A percentile compares a stretch with the other conserved stretches of the same genome.
Evolutionary conservation across 1,140 invertebrate genomes (phyloP).

Genomic region (Magallana angulata): DNA sequence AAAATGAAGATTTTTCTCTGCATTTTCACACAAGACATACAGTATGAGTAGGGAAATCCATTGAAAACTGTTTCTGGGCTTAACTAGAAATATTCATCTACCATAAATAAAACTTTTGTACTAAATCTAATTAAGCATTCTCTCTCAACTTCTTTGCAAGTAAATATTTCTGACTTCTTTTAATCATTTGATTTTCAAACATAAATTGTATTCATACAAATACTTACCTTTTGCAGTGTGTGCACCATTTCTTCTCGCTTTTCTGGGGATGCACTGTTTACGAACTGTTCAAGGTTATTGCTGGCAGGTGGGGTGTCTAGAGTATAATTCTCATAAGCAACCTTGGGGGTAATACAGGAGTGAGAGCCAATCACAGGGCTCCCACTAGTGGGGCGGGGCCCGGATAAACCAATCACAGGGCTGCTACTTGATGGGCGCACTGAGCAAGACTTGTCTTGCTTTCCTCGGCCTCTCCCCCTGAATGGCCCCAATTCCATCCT

Average conservation of each 20-base stretch:
- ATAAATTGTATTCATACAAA: background rate
- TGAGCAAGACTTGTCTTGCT: background rate
- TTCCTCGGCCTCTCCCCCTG: background rate
- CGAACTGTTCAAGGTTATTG: background rate
- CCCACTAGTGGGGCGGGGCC: background rate
- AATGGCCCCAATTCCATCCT: constrained; percentile 9
- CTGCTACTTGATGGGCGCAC: background rate
- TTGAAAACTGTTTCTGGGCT: too few species aligned
- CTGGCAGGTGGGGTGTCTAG: background rate
- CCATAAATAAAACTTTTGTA: too few species aligned
- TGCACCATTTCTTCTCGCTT: constrained; percentile 8
- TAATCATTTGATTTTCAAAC: too few species aligned
- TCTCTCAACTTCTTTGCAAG: too few species aligned
- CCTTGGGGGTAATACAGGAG: background rate
- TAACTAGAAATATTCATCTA: too few species aligned
- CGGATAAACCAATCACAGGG: constrained; percentile 2
- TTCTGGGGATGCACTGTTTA: background rate
- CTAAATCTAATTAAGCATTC: too few species aligned
- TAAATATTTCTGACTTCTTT: too few species aligned
- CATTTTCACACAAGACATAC: too few species aligned
- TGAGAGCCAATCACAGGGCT: background rate
- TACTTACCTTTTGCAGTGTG: background rate
- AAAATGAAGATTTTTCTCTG: too few species aligned
- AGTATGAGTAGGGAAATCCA: too few species aligned
- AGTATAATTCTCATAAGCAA: background rate